Base-by-base conservation (phyloP, 2,888 invertebrate genomes). In the Trypoxylon attenuatum region DNA sequence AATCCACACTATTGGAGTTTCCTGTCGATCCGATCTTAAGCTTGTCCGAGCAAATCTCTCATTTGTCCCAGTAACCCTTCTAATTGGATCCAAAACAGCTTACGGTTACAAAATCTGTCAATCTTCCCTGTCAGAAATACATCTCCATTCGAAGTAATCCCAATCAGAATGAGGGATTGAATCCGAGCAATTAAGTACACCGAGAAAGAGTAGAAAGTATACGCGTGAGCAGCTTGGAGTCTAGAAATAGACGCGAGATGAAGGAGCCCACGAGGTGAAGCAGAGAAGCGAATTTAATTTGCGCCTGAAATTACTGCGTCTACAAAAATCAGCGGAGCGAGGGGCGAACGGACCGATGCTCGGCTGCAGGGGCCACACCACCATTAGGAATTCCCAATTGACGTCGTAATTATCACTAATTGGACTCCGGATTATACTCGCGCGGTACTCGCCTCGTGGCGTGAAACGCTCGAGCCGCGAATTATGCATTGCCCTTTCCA, bases 401-500 rank as follows among this genome's bases (percentile, higher is more conserved):
- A 71, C 79, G 77, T 76, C 74, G 74, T 82, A 82, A 84, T 85
- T 82, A 85, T 82, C 81, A 65, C 76, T 84, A 85, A 84, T 84
- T 85, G 82, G 80, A 82, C 77, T 78, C 64, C 57, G 79, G 73
- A 81, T 80, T 79, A 78, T 79, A 74, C 71, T 69, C 68, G 69
- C 64, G 65, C 67, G 69, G 73, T 70, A 75, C 60, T 56, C 65
- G 73, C 60, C 69, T 80, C 73, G 69, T 72, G 76, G 81, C 73
- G 69, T 72, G 76, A 80, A 77, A 75, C 62, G 71, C 64, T 75
- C 73, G 71, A 66, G 70, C 67, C 33, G 60, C 65, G 73, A 79
- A 80, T 81, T 82, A 80, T 82, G 79, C 80, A 78, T 76, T 63
- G 76, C 75, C 27, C 49, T 45, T 54, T 47, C 55, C 33, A 51